Evolutionary conservation across 2,113 vertebrate species (phyloP).

Genomic region (Cyanoramphus novaezelandiae): DNA sequence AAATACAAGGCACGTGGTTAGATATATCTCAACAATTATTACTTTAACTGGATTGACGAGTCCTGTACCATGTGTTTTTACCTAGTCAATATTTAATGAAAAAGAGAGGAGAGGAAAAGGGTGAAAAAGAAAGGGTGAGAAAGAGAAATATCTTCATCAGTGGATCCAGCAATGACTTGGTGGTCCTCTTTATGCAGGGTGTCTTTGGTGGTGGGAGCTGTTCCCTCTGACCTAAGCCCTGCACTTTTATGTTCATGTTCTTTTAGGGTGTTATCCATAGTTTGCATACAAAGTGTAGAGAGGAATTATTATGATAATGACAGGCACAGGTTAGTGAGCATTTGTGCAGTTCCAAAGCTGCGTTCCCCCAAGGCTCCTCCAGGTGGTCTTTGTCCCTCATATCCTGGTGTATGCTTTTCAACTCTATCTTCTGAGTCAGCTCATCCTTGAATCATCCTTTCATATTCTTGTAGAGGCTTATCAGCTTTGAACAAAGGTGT

Average conservation of each 20-base stretch:
- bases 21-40: neutral
- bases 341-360: neutral
- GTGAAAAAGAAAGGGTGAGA: neutral
- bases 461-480: neutral
- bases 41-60: neutral
- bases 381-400: neutral
- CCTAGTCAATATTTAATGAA: neutral
- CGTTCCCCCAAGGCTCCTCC: neutral
- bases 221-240: neutral
- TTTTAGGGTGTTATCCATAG: neutral
- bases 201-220: neutral
- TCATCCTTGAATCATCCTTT: neutral
- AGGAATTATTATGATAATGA: neutral
- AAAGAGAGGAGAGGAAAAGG: neutral
- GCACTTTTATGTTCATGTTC: neutral
- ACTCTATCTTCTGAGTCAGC: neutral
- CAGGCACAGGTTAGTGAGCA: neutral
- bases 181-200: neutral
- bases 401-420: neutral
- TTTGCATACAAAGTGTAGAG: neutral
- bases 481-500: neutral
- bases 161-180: neutral
- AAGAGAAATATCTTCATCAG: neutral
- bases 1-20: neutral
- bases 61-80: neutral